phyloP scores from a whole-genome alignment of 2,888 invertebrate species.

The Podabrus alpinus region DNA sequence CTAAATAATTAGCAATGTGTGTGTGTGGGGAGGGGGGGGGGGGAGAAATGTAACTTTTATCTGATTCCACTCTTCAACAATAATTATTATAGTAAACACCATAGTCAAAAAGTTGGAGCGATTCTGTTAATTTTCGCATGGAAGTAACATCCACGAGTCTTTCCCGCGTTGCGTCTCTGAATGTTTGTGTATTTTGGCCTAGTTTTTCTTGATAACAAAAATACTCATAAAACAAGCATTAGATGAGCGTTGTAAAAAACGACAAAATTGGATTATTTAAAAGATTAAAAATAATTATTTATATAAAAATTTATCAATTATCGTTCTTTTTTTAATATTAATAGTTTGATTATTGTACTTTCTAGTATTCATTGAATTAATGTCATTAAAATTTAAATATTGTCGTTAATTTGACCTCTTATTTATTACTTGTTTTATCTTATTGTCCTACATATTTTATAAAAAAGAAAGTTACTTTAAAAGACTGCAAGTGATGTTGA shows the following conservation, averaged over 20 bases:
- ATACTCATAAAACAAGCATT: background rate
- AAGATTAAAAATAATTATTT: background rate
- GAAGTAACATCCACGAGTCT: background rate
- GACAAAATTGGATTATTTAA: background rate
- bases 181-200: background rate
- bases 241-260: background rate
- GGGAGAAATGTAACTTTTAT: no score
- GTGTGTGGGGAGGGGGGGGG: no score
- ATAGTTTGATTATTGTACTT: background rate
- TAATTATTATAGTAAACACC: no score
- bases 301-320: background rate
- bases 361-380: background rate
- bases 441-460: background rate
- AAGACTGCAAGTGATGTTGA: background rate
- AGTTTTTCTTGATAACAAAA: background rate
- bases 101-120: background rate
- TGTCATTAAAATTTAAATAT: background rate
- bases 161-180: background rate
- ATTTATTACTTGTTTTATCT: background rate
- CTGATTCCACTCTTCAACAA: no score
- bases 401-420: background rate
- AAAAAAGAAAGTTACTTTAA: background rate
- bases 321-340: background rate
- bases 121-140: background rate
- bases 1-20: no score